Evolutionary conservation across 2,113 vertebrate genomes (phyloP), one percentile per base, ranked within the genome.

Genomic region (Oreotrochilus melanogaster): DNA sequence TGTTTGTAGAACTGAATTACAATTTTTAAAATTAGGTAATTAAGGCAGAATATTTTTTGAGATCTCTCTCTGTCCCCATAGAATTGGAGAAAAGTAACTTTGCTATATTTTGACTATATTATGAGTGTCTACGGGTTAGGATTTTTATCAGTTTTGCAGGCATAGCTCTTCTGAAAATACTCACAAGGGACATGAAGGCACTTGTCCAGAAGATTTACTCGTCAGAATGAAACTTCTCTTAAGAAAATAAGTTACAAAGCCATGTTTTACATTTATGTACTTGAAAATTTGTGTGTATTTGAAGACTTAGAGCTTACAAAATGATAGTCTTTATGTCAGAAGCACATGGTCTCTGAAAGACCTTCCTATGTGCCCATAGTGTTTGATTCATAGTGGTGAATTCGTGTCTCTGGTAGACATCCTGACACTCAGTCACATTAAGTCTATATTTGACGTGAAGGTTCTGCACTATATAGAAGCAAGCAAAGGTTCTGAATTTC

Each of bases 121-220:
- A 2, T 10, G 28, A 80, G 14, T 10, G 10, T 70, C 25, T 88
- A 0, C 1, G 1, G 6, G 45, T 75, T 35, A 28, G 28, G 2
- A 33, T 53, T 31, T 71, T 60, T 33, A 47, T 35, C 8, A 10
- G 7, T 79, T 89, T 86, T 75, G 31, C 70, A 92, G 45, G 15
- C 11, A 3, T 69, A 45, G 39, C 15, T 45, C 35, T 60, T 30
- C 33, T 70, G 51, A 69, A 87, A 82, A 58, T 81, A 37, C 13
- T 73, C 11, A 8, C 43, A 56, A 79, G 24, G 62, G 28, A 35
- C 33, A 30, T 11, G 25, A 62, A 70, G 50, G 53, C 3, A 18
- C 9, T 28, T 67, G 35, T 65, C 50, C 14, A 60, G 39, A 8
- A 71, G 71, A 82, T 67, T 58, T 88, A 11, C 19, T 42, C 79